Conservation (phyloP, 2,797 vertebrate genomes). For the Chaunax sp. region DNA sequence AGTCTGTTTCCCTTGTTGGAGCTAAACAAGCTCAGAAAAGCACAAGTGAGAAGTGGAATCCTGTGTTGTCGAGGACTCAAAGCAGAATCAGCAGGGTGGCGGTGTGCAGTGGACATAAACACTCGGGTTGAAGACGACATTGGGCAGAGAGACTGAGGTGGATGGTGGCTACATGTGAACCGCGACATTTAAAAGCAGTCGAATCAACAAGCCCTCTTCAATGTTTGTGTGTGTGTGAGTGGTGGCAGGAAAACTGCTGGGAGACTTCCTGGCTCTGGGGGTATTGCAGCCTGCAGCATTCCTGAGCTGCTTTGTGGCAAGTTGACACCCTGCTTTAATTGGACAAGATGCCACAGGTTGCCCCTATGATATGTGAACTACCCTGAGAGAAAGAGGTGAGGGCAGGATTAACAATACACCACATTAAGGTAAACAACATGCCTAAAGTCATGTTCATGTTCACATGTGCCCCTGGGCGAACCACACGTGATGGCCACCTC, state of each 20-base stretch:
- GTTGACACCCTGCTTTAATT: constrained; percentile 41
- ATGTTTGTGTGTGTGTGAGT: constrained; percentile 22
- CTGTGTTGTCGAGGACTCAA: constrained; percentile 1
- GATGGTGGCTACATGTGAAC: constrained; percentile 16
- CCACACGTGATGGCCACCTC: no score
- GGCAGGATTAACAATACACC: neutral
- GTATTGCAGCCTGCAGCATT: constrained; percentile 54
- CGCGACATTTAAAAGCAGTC: constrained; percentile 21
- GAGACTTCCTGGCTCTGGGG: constrained; percentile 58
- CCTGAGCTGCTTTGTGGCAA: constrained; percentile 64
- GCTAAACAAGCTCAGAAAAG: constrained; percentile 43
- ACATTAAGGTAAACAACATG: no score
- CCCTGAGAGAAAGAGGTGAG: neutral
- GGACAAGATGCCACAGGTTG: constrained; percentile 49
- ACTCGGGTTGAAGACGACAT: neutral
- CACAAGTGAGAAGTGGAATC: constrained; percentile 8
- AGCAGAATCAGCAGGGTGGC: constrained; percentile 1
- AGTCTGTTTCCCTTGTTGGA: constrained; percentile 19
- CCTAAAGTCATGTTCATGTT: no score
- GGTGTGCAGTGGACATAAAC: constrained; percentile 27
- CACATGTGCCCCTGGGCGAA: no score
- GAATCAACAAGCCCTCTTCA: constrained; percentile 38
- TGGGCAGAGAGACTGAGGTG: neutral
- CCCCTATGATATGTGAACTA: constrained; percentile 4
- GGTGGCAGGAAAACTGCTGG: constrained; percentile 38